A percentile compares a stretch with the other conserved stretches of the same genome.
These are phyloP conservation scores for Atopsyche davidsoni DNA, from an alignment of 1,140 invertebrate species.

Conservation along the genomic window DNA sequence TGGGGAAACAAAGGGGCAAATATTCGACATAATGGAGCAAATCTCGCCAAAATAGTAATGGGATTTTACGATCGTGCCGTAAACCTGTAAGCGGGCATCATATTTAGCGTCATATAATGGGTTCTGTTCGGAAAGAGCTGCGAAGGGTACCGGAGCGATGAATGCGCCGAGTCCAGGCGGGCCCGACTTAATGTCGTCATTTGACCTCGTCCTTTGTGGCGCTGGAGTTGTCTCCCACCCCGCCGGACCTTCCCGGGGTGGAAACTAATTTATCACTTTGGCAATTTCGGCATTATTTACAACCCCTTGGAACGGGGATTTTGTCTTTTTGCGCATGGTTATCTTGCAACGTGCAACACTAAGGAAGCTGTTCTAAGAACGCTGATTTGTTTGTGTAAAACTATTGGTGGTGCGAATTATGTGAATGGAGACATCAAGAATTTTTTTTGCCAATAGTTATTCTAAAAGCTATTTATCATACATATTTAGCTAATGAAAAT, in stretches of 20 bases:
- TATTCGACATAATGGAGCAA: constrained; percentile 9
- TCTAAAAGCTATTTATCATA: no score
- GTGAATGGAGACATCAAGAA: no score
- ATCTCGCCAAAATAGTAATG: constrained; percentile 23
- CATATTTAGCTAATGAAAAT: no score
- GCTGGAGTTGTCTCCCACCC: constrained; percentile 19
- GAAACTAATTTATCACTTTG: constrained; percentile 18
- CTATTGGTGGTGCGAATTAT: no score
- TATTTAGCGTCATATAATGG: constrained; percentile 26
- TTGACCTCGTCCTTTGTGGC: constrained; percentile 23
- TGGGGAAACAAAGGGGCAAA: neutral
- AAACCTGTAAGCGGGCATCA: constrained; percentile 26
- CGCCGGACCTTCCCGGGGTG: constrained; percentile 11
- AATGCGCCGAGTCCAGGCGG: constrained; percentile 11
- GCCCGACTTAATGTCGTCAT: constrained; percentile 20
- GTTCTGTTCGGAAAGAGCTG: constrained; percentile 9
- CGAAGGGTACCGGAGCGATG: constrained; percentile 12
- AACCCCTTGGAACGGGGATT: no score
- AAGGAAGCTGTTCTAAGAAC: no score
- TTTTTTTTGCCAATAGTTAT: no score
- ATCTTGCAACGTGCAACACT: no score
- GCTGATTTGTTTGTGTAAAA: no score
- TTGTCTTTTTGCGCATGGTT: no score
- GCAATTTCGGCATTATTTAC: constrained; percentile 19
- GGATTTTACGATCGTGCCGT: constrained; percentile 25